These are phyloP conservation scores for Halcyon senegalensis DNA, from an alignment of 2,113 vertebrate species.

Conservation along the genomic window DNA sequence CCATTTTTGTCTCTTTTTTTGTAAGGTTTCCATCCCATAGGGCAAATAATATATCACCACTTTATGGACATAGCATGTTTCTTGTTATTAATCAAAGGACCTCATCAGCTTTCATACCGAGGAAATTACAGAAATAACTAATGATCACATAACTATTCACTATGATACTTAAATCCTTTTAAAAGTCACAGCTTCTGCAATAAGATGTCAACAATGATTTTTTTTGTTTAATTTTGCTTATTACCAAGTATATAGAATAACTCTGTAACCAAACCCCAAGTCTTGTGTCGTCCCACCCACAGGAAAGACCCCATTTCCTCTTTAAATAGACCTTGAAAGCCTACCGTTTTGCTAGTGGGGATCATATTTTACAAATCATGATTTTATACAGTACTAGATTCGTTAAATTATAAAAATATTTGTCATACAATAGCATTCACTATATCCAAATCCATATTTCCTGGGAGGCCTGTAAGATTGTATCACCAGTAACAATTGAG, in stretches of 20 bases:
- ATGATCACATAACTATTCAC: neutral
- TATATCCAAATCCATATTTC: neutral
- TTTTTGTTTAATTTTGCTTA: neutral
- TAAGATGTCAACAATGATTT: neutral
- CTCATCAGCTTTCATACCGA: neutral
- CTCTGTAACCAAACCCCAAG: neutral
- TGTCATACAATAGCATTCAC: neutral
- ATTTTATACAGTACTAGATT: neutral
- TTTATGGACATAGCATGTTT: neutral
- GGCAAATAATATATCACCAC: neutral
- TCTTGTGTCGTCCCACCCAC: neutral
- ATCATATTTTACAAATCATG: neutral
- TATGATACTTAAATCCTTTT: neutral
- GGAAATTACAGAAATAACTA: neutral
- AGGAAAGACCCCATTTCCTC: neutral
- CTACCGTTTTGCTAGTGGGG: neutral
- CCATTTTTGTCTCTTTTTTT: neutral
- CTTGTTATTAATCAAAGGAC: neutral
- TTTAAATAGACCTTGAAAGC: neutral
- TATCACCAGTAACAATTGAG: too few relatives aligned
- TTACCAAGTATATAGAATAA: neutral
- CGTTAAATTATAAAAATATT: neutral
- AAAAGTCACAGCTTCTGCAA: neutral
- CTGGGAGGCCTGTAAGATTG: neutral
- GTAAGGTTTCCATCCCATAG: neutral